Evolutionary conservation across 2,888 invertebrate genomes (phyloP), one percentile per base, ranked within the genome.

Genomic region (Teleiodes luculella): DNA sequence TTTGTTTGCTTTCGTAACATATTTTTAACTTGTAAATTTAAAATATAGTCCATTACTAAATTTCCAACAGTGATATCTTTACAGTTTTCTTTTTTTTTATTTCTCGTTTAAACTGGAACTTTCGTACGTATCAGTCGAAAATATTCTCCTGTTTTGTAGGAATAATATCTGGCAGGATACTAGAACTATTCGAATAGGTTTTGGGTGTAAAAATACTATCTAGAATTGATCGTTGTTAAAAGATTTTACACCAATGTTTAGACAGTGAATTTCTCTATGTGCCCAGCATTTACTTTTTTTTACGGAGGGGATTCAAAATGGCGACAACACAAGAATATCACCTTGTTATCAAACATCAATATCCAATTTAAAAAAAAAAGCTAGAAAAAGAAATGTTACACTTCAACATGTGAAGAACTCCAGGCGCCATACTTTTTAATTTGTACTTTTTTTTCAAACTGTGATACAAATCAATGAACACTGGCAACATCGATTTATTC

Each of bases 141-240:
- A 20, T 43, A 52, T 52, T n/a, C 20, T 6, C 31, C 14, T 41
- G 28, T 14, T 35, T 36, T 45, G 28, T 43, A 20, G 43, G 11
- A 4, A 20, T 24, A 43, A 20, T 24, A 24, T 43, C 43, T 43
- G 43, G 43, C 43, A 43, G 43, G 43, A 28, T 5, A 43, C 28
- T 13, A n/a, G 43, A 24, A 24, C 20, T 43, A 43, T 28, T 43
- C 20, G 28, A 28, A 28, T 43, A 43, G 13, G 39, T 18, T 3
- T 20, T 18, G 24, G 43, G 28, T 43, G 43, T 43, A 43, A 43
- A 43, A 43, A 43, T 43, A 43, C 43, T 43, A 20, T 20, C 20
- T 43, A 43, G 28, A 43, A 43, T 43, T 43, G 43, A 43, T 43
- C 39, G 39, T 41, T 43, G 16, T 14, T 13, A 37, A 5, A 16